Base-by-base conservation (phyloP, 2,888 invertebrate species). In the Pinctada fucata region DNA sequence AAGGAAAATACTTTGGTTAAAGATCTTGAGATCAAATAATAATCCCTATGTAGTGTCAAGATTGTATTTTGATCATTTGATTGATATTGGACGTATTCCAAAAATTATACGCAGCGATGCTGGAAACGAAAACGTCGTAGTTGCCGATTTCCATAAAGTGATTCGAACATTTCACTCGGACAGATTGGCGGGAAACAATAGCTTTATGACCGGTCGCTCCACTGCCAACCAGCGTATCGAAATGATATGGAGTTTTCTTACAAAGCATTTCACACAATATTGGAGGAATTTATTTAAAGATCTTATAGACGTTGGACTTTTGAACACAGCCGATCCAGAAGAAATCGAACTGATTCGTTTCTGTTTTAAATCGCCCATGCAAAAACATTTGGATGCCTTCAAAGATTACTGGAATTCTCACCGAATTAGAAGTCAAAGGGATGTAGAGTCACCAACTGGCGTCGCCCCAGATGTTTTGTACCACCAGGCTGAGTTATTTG, bases 271-370 rank as follows among this genome's bases (percentile, higher is more conserved):
- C 67, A 80, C 77, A 10, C 71, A 75, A 16, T 74, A 50, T 63
- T 80, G 80, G 77, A 65, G 77, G 58, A 77, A 77, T 68, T 45
- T 75, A 3, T 80, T 80, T 66, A 65, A 71, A 52, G 77, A 78
- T 51, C 13, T 80, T 16, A 51, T 65, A 70, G 77, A 77, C 70
- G 47, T n/a, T 3, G 72, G 67, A 10, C 4, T 68, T 13, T 73
- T 72, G 3, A 68, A 78, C 48, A 73, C 45, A 31, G 63, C 77
- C 58, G 49, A 64, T 63, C 16, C 16, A 72, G 6, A 72, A 75
- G n/a, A n/a, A n/a, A n/a, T n/a, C n/a, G n/a, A n/a, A n/a, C n/a
- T n/a, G n/a, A n/a, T n/a, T n/a, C n/a, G n/a, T n/a, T n/a, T n/a
- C n/a, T n/a, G n/a, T n/a, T n/a, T n/a, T n/a, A n/a, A n/a, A n/a